These are phyloP conservation scores for Augochlorella aurata DNA, from an alignment of 2,888 invertebrate species.

Conservation along the genomic window DNA sequence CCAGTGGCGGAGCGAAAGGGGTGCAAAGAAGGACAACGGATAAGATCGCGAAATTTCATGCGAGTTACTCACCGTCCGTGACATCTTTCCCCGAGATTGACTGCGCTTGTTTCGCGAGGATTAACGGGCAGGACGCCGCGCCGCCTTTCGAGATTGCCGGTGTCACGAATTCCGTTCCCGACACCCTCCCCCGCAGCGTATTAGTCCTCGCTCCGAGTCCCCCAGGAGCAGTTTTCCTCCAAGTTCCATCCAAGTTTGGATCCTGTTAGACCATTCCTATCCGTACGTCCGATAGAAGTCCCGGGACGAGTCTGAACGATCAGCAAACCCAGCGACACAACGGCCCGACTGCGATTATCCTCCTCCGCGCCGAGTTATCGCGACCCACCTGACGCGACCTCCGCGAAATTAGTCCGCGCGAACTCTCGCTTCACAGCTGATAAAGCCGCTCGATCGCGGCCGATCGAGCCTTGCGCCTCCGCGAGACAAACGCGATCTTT, in stretches of 20 bases:
- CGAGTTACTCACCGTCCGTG: constrained; percentile 10
- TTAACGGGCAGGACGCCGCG: constrained; percentile 58
- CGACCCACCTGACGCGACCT: constrained; percentile 43
- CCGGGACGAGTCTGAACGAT: constrained; percentile 62
- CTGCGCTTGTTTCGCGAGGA: constrained; percentile 47
- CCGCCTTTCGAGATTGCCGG: constrained; percentile 58
- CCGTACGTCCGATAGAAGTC: constrained; percentile 59
- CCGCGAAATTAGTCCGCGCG: constrained; percentile 39
- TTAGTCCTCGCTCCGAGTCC: constrained; percentile 64
- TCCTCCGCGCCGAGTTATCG: constrained; percentile 48
- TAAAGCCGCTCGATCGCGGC: neutral
- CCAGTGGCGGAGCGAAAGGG: neutral
- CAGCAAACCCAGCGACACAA: constrained; percentile 55
- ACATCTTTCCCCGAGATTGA: constrained; percentile 51
- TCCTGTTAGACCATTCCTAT: constrained; percentile 41
- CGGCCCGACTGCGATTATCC: constrained; percentile 56
- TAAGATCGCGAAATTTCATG: constrained; percentile 58
- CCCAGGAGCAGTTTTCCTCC: constrained; percentile 67
- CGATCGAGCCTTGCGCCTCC: neutral
- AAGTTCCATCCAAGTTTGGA: constrained; percentile 72
- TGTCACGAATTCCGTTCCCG: constrained; percentile 59
- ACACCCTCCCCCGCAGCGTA: constrained; percentile 62
- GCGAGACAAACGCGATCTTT: neutral
- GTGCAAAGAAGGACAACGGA: neutral
- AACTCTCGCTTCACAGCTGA: neutral